A percentile compares a stretch with the other conserved stretches of the same genome.
Conservation (phyloP, 2,797 vertebrate genomes). For the Adrianichthys oophorus region DNA sequence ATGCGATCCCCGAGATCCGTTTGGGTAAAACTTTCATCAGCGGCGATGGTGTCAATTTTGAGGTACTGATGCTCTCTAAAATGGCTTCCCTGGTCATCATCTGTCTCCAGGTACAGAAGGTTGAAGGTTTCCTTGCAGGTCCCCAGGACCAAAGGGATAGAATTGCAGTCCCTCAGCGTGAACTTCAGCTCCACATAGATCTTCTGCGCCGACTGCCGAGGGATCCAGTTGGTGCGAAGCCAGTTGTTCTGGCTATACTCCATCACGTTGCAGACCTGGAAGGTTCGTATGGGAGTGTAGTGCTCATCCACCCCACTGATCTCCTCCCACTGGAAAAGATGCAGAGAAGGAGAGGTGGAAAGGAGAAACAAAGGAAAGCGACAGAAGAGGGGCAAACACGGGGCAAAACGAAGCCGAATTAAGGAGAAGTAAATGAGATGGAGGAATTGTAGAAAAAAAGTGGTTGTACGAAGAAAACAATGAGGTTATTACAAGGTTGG, state of each 20-base stretch:
- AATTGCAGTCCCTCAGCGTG: conserved; percentile 96
- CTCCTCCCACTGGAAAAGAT: conserved; percentile 91
- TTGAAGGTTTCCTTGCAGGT: conserved; percentile 99
- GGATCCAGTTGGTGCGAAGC: conserved; percentile 97
- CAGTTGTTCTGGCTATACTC: conserved; percentile 99
- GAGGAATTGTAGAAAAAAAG: background rate
- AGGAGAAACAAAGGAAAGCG: conserved; percentile 37
- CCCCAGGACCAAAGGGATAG: conserved; percentile 93
- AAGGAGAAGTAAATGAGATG: background rate
- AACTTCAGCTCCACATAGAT: conserved; percentile 98
- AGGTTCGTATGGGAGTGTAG: conserved; percentile 96
- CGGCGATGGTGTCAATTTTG: conserved; percentile 97
- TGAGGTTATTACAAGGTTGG: conserved; percentile 1
- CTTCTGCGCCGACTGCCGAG: conserved; percentile 94
- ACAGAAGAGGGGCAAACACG: conserved; percentile 24
- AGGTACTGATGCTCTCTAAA: conserved; percentile 93
- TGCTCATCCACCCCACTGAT: conserved; percentile 97
- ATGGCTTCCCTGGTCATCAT: conserved; percentile 90
- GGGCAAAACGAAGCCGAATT: conserved; percentile 20
- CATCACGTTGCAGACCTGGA: conserved; percentile 99
- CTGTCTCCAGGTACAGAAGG: conserved; percentile 92
- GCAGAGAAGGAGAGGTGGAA: conserved; percentile 36
- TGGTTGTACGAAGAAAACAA: background rate
- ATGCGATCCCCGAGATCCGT: conserved; percentile 98
- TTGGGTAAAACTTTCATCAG: conserved; percentile 97